Conservation (phyloP, 2,888 invertebrate species). For the Tetragonula carbonaria region DNA sequence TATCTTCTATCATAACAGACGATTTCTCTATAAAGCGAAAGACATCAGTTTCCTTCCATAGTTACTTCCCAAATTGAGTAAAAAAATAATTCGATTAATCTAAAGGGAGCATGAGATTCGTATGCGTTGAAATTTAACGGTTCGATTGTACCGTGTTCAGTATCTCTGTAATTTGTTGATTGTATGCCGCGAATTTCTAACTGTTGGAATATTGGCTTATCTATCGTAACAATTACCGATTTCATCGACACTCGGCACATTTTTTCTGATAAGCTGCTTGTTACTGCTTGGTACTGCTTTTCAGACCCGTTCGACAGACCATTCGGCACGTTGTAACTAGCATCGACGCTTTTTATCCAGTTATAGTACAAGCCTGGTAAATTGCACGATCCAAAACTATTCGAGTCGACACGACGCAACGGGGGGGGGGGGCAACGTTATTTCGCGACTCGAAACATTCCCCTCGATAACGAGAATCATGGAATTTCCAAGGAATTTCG, state of each 20-base stretch:
- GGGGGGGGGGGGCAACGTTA: neutral
- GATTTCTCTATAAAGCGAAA: no score
- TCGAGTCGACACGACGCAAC: slow-evolving; percentile 3
- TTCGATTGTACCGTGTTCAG: no score
- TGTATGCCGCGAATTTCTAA: neutral
- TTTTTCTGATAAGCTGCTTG: slow-evolving; percentile 13
- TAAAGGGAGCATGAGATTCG: no score
- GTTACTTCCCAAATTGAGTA: no score
- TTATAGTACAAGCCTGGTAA: slow-evolving; percentile 2
- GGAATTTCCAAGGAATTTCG: slow-evolving; percentile 23
- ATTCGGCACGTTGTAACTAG: neutral
- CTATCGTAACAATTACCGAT: neutral
- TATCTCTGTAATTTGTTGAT: no score
- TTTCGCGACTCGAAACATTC: slow-evolving; percentile 24
- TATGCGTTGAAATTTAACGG: no score
- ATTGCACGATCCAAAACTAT: slow-evolving; percentile 22
- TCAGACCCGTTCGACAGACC: neutral
- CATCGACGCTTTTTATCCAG: slow-evolving; percentile 1
- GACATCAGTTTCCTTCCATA: no score
- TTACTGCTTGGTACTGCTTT: slow-evolving; percentile 1
- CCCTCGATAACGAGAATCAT: neutral
- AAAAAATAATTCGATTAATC: no score
- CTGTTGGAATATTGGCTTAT: neutral
- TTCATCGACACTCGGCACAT: neutral
- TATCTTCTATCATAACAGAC: no score